Conservation (phyloP, 2,113 vertebrate species). For the Acrocephalus arundinaceus region DNA sequence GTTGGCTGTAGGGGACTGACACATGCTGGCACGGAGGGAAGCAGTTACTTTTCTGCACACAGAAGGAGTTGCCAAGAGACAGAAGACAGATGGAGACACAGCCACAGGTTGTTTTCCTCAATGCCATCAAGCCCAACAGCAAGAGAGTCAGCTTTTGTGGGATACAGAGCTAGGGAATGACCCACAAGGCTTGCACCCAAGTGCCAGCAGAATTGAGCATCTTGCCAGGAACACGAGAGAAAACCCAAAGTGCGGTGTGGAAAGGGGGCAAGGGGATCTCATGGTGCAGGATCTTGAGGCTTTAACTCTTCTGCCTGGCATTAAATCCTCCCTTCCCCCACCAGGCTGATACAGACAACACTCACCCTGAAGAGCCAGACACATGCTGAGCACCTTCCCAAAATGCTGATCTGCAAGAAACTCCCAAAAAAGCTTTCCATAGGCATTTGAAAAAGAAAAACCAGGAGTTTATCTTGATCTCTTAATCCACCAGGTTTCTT, state of each 20-base stretch:
- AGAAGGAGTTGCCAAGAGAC: neutral
- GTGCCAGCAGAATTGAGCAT: neutral
- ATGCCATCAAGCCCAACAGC: neutral
- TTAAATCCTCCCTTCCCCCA: neutral
- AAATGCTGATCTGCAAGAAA: neutral
- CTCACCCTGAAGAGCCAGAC: neutral
- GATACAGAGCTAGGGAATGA: neutral
- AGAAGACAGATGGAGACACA: neutral
- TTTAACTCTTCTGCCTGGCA: neutral
- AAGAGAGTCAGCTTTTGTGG: neutral
- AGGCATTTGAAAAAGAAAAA: neutral
- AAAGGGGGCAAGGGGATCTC: neutral
- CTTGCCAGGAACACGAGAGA: neutral
- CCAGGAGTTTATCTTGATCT: constrained; percentile 52
- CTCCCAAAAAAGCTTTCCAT: neutral
- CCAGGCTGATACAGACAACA: neutral
- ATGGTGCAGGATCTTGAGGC: neutral
- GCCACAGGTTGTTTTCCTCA: neutral
- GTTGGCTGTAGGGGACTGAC: neutral
- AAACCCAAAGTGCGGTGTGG: neutral
- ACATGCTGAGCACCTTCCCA: neutral
- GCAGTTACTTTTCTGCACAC: neutral
- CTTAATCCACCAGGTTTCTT: constrained; percentile 56
- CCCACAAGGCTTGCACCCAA: neutral
- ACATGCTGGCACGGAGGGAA: neutral